Percentiles rank a stretch among this genome's conserved stretches.
Conservation (phyloP, 2,888 invertebrate genomes). For the Coenonympha arcania region DNA sequence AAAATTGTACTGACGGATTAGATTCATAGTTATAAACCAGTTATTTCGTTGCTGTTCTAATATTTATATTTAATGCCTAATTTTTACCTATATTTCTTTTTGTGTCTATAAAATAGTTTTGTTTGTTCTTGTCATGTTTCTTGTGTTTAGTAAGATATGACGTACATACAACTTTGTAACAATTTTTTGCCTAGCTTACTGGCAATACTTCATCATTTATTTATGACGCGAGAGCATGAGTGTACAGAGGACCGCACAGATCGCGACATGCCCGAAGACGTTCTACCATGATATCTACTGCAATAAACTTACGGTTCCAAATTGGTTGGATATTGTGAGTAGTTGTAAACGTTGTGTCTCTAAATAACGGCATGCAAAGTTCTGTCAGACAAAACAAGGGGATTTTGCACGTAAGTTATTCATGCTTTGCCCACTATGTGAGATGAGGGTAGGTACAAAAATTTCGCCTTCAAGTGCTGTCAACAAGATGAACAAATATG, state of each 20-base stretch:
- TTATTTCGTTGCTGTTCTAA: too few species aligned
- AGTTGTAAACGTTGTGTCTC: slow-evolving; percentile 8
- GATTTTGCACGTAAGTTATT: slow-evolving; percentile 22
- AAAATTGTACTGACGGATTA: too few species aligned
- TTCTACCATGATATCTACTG: not conserved
- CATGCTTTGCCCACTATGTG: slow-evolving; percentile 21
- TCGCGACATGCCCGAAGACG: not conserved
- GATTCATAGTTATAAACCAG: too few species aligned
- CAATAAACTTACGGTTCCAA: not conserved
- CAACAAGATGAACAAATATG: slow-evolving; percentile 20
- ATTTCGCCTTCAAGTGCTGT: slow-evolving; percentile 17
- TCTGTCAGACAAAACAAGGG: slow-evolving; percentile 19
- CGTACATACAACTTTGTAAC: not conserved
- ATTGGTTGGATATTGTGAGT: not conserved
- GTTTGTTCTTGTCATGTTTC: not conserved
- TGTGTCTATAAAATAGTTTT: not conserved
- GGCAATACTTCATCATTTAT: slow-evolving; percentile 14
- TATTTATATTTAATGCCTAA: too few species aligned
- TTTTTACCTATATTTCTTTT: too few species aligned
- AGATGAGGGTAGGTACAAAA: slow-evolving; percentile 20
- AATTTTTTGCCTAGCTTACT: slow-evolving; percentile 2
- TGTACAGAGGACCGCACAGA: not conserved
- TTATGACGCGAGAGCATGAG: slow-evolving; percentile 3
- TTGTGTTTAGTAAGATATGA: not conserved
- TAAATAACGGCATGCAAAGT: slow-evolving; percentile 12